phyloP scores from a whole-genome alignment of 2,113 vertebrate species.

The Podilymbus podiceps region DNA sequence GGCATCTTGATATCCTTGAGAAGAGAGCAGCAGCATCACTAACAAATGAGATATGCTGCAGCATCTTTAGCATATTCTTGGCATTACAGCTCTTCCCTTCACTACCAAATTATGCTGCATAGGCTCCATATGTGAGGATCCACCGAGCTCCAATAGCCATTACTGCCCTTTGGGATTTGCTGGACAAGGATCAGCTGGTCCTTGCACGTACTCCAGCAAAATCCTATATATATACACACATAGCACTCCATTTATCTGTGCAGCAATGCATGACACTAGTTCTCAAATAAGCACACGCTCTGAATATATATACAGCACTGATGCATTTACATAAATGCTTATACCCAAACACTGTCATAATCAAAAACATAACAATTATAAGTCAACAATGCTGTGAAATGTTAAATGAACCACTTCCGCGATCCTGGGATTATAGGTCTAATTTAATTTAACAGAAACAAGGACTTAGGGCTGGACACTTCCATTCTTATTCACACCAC shows the following conservation, averaged over 20 bases:
- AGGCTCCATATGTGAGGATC: neutral
- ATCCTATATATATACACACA: neutral
- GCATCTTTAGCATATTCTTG: constrained; percentile 35
- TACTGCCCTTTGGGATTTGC: neutral
- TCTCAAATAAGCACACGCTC: neutral
- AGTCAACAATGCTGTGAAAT: neutral
- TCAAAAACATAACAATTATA: neutral
- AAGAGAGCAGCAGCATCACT: neutral
- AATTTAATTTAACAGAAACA: neutral
- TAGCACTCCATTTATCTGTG: rapidly evolving
- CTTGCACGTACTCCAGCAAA: neutral
- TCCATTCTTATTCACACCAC: neutral
- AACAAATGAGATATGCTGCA: constrained; percentile 33
- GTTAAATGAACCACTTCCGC: neutral
- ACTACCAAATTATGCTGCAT: neutral
- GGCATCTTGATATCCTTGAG: constrained; percentile 51
- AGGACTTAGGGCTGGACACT: neutral
- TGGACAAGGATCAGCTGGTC: neutral
- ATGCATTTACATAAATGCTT: neutral
- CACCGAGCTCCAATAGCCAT: neutral
- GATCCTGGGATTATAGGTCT: rapidly evolving
- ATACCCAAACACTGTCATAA: neutral
- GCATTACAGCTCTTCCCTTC: neutral
- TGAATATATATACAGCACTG: neutral
- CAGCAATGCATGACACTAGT: neutral